A percentile compares a stretch with the other conserved stretches of the same genome.
phyloP scores from a whole-genome alignment of 2,113 vertebrate genomes.

The Smithornis capensis region DNA sequence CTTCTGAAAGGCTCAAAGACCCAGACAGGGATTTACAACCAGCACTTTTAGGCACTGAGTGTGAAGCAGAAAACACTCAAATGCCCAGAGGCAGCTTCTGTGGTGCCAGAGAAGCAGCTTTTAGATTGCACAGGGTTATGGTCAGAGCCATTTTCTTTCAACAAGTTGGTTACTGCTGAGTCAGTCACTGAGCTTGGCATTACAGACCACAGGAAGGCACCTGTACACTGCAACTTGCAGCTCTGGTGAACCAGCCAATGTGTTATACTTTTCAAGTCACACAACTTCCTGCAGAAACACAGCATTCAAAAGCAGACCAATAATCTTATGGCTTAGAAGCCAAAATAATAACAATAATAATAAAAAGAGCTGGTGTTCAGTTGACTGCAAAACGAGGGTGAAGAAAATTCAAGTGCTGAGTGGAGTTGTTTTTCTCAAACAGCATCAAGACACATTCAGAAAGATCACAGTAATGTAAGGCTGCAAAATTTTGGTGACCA shows the following conservation, averaged over 20 bases:
- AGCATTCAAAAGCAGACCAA: background rate
- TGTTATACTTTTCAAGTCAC: background rate
- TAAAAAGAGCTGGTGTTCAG: background rate
- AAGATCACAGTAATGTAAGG: background rate
- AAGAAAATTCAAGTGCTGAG: background rate
- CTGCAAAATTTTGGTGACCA: background rate
- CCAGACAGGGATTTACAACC: constrained; percentile 49
- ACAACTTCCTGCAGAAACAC: background rate
- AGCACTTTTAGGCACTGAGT: constrained; percentile 7
- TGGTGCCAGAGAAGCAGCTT: background rate
- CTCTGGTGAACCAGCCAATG: background rate
- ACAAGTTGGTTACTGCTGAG: background rate
- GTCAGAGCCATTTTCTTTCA: constrained; percentile 3
- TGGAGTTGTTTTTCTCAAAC: background rate
- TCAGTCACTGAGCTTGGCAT: background rate
- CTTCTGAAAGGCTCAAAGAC: constrained; percentile 22
- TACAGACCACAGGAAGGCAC: background rate
- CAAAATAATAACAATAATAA: background rate
- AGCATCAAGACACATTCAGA: background rate
- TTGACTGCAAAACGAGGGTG: background rate
- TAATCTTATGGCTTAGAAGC: background rate
- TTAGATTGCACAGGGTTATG: background rate
- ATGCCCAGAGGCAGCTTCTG: constrained; percentile 30
- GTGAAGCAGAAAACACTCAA: constrained; percentile 24
- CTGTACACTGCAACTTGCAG: background rate